Conservation (phyloP, 2,797 vertebrate species). For the Microchirus variegatus region DNA sequence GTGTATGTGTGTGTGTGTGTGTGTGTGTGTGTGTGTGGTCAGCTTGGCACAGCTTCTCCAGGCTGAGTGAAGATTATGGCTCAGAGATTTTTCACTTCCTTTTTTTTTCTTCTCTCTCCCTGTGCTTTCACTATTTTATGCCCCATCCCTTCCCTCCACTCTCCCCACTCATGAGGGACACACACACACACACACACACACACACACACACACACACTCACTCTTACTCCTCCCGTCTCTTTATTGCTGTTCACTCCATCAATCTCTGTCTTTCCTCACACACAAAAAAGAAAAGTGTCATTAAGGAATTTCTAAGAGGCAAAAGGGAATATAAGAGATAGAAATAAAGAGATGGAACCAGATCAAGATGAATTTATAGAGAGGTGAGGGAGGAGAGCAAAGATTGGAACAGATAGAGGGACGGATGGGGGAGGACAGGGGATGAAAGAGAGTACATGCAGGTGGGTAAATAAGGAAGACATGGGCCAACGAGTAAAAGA, state of each 20-base stretch:
- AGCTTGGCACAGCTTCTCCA: slow-evolving; percentile 73
- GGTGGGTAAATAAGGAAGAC: slow-evolving; percentile 43
- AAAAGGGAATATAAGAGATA: slow-evolving; percentile 32
- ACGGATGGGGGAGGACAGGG: slow-evolving; percentile 28
- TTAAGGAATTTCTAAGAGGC: slow-evolving; percentile 58
- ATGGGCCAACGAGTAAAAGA: slow-evolving; percentile 1
- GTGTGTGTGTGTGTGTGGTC: slow-evolving; percentile 63
- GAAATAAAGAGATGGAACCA: slow-evolving; percentile 35
- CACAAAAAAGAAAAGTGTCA: slow-evolving; percentile 28
- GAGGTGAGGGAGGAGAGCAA: slow-evolving; percentile 9
- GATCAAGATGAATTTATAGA: slow-evolving; percentile 31
- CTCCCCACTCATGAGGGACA: no score
- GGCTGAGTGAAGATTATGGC: slow-evolving; percentile 77
- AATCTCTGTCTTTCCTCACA: slow-evolving; percentile 52
- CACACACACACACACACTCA: slow-evolving; percentile 31
- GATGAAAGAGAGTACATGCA: slow-evolving; percentile 4
- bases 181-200: neutral
- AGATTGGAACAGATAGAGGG: slow-evolving; percentile 26
- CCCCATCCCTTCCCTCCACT: slow-evolving; percentile 3
- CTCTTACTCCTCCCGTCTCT: slow-evolving; percentile 57
- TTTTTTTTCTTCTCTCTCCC: slow-evolving; percentile 15
- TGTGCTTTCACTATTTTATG: slow-evolving; percentile 5
- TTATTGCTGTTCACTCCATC: slow-evolving; percentile 71
- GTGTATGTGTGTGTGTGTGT: slow-evolving; percentile 36
- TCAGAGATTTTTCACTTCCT: slow-evolving; percentile 72